Percentiles rank a stretch among this genome's conserved stretches.
Conservation (phyloP, 2,113 vertebrate genomes). For the Amblyopsis rosae region DNA sequence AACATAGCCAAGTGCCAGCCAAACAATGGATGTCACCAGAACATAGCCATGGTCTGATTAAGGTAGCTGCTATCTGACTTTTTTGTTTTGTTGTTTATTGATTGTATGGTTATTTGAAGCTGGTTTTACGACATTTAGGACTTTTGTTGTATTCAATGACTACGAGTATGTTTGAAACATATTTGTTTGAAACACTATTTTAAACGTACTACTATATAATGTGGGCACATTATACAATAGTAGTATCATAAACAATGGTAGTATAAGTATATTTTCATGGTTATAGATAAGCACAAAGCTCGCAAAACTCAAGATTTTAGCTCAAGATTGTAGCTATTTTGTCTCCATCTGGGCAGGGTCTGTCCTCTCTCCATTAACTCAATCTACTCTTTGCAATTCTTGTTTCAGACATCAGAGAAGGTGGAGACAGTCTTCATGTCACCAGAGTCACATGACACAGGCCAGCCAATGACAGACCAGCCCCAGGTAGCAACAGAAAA, state of each 20-base stretch:
- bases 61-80: no score
- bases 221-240: no score
- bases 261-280: no score
- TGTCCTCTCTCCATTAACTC: not conserved
- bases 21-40: no score
- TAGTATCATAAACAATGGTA: no score
- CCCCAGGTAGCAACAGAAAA: constrained; percentile 51
- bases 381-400: not conserved
- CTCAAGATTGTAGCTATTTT: not conserved
- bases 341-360: not conserved
- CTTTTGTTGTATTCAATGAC: not conserved
- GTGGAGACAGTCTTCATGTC: constrained; percentile 40
- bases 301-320: not conserved
- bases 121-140: not conserved
- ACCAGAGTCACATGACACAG: constrained; percentile 41
- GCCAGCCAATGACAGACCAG: constrained; percentile 29
- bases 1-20: constrained; percentile 14
- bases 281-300: no score
- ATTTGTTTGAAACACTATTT: not conserved
- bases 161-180: not conserved
- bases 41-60: no score
- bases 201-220: no score
- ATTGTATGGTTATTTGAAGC: not conserved
- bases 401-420: constrained; percentile 63
- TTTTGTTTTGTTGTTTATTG: no score